Conservation (phyloP, 2,797 vertebrate species). For the Enteromius trimaculatus region DNA sequence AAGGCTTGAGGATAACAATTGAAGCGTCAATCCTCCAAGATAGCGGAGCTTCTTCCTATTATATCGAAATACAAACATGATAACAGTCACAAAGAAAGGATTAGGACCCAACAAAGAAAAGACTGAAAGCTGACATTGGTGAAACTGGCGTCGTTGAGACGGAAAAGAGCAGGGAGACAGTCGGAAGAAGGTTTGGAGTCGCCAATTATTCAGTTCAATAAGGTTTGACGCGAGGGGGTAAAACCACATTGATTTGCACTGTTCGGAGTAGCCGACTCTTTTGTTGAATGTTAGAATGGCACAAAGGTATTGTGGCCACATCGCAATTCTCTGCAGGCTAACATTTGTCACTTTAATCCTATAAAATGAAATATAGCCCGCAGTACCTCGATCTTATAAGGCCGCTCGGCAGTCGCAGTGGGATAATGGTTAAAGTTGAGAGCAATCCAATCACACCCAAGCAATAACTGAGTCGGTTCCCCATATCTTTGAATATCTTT, state of each 20-base stretch:
- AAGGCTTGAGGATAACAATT: conserved; percentile 74
- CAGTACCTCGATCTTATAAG: conserved; percentile 2
- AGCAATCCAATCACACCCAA: conserved; percentile 34
- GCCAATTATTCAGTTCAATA: conserved; percentile 64
- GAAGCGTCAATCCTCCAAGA: conserved; percentile 75
- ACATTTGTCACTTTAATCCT: conserved; percentile 52
- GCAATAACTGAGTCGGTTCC: conserved; percentile 15
- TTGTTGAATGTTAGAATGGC: conserved; percentile 37
- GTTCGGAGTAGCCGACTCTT: conserved; percentile 42
- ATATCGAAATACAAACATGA: conserved; percentile 81
- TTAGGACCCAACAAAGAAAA: conserved; percentile 70
- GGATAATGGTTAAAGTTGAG: conserved; percentile 31
- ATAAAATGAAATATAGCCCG: conserved; percentile 30
- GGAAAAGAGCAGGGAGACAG: conserved; percentile 54
- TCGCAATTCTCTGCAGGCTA: conserved; percentile 36
- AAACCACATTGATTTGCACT: conserved; percentile 56
- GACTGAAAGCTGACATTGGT: conserved; percentile 66
- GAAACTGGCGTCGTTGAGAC: conserved; percentile 66
- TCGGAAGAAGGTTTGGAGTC: conserved; percentile 62
- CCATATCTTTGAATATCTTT: conserved; percentile 32
- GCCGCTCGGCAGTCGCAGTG: background rate
- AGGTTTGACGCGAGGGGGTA: conserved; percentile 56
- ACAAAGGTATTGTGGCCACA: conserved; percentile 45
- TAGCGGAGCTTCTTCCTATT: conserved; percentile 77
- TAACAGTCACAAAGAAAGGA: conserved; percentile 78